Evolutionary conservation across 2,797 vertebrate species (phyloP), one percentile per base, ranked within the genome.

Genomic region (Peromyscus nudipes): DNA sequence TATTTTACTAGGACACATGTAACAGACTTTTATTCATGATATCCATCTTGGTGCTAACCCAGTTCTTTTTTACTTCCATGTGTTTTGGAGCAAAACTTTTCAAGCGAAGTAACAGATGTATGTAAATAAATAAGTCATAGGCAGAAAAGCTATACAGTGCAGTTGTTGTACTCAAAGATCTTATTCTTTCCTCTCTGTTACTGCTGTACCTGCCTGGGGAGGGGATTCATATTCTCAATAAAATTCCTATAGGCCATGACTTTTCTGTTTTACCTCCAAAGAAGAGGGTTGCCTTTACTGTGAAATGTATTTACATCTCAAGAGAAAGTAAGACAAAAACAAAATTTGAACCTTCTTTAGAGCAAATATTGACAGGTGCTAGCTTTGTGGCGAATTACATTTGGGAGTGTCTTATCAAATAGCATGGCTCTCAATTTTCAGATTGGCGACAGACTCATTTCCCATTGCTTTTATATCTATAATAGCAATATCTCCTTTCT

Each of bases 251-350:
- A 89, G 89, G 69, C 75, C 40, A 2, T 55, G 77, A 16, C 60
- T 97, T 86, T 55, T 96, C 76, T 60, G 6, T 19, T 75, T 31
- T 31, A 87, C 46, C 19, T 31, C 69, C 52, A 16, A 17, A 96
- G 92, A 93, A 96, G 69, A 96, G 60, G 69, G 81, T 97, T 95
- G 65, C 57, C 76, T 89, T 97, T 86, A 94, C 71, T 73, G 43
- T 77, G 92, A 95, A 97, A 96, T 95, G 9, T 0, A 67, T 25
- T 55, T 84, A 4, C 31, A 49, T 13, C 87, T 76, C 85, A 91
- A 97, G 94, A 94, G 69, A 96, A 98, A 94, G 73, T 69, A 25
- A 90, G 37, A n/a, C 14, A 6, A 29, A 62, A 87, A 94, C 25
- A 71, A 10, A 93, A 91, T 83, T 91, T 49, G 60, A 96, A 89